These are phyloP conservation scores for Nasonia vitripennis DNA, from an alignment of 1,140 invertebrate species.

Conservation along the genomic window DNA sequence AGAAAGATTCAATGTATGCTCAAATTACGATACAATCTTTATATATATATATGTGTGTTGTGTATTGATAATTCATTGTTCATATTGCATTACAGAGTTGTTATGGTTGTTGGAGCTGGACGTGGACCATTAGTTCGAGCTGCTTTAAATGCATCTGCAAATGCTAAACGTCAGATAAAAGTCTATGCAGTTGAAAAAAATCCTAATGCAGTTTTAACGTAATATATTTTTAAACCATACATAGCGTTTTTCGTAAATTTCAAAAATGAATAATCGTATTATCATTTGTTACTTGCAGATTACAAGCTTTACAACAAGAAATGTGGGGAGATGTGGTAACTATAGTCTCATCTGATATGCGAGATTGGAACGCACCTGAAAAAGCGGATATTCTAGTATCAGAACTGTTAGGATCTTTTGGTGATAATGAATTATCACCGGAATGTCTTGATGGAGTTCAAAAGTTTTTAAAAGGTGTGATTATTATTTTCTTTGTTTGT, in stretches of 20 bases:
- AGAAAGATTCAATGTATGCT: conserved; percentile 54
- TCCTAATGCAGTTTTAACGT: conserved; percentile 95
- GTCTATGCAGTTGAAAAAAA: conserved; percentile 99
- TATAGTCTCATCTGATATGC: conserved; percentile 93
- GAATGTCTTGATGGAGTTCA: conserved; percentile 98
- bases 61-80: conserved; percentile 16
- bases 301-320: conserved; percentile 86
- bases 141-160: conserved; percentile 86
- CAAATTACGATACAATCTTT: conserved; percentile 16
- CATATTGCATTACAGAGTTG: conserved; percentile 72
- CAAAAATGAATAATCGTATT: neutral
- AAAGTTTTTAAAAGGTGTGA: conserved; percentile 86
- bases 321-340: conserved; percentile 87
- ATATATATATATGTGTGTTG: neutral
- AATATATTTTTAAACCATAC: conserved; percentile 60
- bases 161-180: conserved; percentile 78
- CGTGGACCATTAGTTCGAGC: conserved; percentile 94
- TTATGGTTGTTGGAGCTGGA: conserved; percentile 97
- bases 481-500: conserved; percentile 39
- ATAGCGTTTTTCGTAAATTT: neutral
- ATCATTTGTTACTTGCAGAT: conserved; percentile 63
- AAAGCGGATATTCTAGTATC: conserved; percentile 97
- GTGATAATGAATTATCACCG: conserved; percentile 98
- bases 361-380: conserved; percentile 87
- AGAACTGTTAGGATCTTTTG: conserved; percentile 97